Conservation (phyloP, 2,888 invertebrate genomes). For the Campoplex nolae region DNA sequence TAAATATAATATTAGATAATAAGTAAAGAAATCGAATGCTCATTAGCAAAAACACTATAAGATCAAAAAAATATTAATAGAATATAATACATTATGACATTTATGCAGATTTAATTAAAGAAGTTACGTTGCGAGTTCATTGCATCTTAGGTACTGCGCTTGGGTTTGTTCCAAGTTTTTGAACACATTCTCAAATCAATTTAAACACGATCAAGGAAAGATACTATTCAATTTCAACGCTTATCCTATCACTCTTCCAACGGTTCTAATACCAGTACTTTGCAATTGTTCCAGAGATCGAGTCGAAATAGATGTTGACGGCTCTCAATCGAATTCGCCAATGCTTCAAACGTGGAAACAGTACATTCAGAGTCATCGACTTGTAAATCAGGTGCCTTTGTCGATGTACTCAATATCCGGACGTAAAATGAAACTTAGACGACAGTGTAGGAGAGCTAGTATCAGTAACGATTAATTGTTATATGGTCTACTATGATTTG, state of each 20-base stretch:
- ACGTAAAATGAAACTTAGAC: slow-evolving; percentile 42
- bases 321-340: slow-evolving; percentile 10
- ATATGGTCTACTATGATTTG: slow-evolving; percentile 42
- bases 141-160: background rate
- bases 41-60: background rate
- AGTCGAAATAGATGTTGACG: slow-evolving; percentile 5
- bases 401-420: slow-evolving; percentile 10
- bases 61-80: background rate
- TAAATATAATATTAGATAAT: slow-evolving; percentile 24
- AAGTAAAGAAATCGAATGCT: background rate
- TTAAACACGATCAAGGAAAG: background rate
- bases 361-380: slow-evolving; percentile 60
- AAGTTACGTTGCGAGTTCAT: background rate
- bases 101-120: background rate
- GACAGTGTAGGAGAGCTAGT: slow-evolving; percentile 9
- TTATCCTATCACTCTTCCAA: slow-evolving; percentile 19
- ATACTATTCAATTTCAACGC: background rate
- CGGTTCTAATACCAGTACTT: background rate
- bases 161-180: background rate
- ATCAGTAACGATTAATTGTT: background rate
- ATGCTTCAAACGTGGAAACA: slow-evolving; percentile 45
- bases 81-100: too few species aligned
- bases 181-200: slow-evolving; percentile 4
- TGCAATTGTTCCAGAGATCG: slow-evolving; percentile 3
- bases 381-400: slow-evolving; percentile 62